Base-by-base conservation (phyloP, 2,888 invertebrate genomes). In the Ectobius pallidus region DNA sequence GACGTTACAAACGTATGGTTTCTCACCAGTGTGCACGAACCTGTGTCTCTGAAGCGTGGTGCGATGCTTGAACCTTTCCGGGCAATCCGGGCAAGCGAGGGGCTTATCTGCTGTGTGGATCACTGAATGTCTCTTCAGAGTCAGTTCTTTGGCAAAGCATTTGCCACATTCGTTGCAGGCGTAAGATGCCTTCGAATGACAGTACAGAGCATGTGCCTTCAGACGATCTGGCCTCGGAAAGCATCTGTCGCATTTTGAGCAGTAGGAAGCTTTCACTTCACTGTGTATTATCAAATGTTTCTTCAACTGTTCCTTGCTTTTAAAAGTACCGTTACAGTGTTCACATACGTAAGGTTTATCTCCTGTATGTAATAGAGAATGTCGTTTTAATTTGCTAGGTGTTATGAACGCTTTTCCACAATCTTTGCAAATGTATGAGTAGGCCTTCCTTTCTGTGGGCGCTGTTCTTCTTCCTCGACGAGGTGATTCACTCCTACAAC, bases 331-430 rank as follows among this genome's bases (percentile, higher is more conserved):
- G 0, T 16, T 46, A 44, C 65, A 65, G 9, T 34, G 9, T n/a
- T 65, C 65, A 30, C 65, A 65, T 11, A 42, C 46, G 27, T 65
- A 34, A 16, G 46, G 44, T 22, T 65, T 65, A 22, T 65, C 65
- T n/a, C 65, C 65, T 65, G 65, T 65, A 27, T 65, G 65, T 4
- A 46, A 25, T 7, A 65, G 11, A 27, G 25, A 27, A 27, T 65
- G 65, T 18, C 65, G 22, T 16, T 65, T 65, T 3, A 65, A n/a
- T 30, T 58, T 58, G 30, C 58, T 58, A 25, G 58, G 58, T 16
- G 58, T 58, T 16, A 58, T 58, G 58, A 58, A 58, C 4, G 27
- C 30, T 30, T 58, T 58, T 27, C 58, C 58, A 58, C 58, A 58
- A 7, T 58, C 58, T 6, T 32, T 30, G 27, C 58, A 58, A n/a